Base-by-base conservation (phyloP, 2,888 invertebrate species). In the Altica lythri region DNA sequence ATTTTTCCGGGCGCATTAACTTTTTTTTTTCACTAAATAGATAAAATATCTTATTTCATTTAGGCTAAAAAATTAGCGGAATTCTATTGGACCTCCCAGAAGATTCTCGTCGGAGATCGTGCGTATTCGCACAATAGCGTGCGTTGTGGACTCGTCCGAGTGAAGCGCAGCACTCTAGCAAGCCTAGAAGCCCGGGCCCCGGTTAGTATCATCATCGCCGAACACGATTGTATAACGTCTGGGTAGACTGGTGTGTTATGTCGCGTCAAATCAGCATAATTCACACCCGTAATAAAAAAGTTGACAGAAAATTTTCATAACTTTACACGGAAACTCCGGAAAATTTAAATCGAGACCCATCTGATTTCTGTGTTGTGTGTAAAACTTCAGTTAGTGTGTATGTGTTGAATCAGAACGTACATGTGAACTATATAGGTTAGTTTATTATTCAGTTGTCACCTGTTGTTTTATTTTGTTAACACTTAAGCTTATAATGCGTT, bases 141-240 rank as follows among this genome's bases (percentile, higher is more conserved):
- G 64, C 62, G 64, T 64, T 57, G 61, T 60, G 53, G 63, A 50
- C 53, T 55, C 53, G 60, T 37, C 43, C 51, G 55, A 51, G 61
- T 60, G 59, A 56, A 59, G 59, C 64, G 63, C 59, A 55, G 55
- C 53, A 45, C 16, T 38, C 38, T 38, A 47, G 38, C 62, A 62
- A 63, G 61, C 64, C 67, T 67, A 61, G 65, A 62, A 62, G 67
- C 68, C 68, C 68, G 67, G 68, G 68, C 64, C 64, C 37, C 27
- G 37, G 47, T 47, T 38, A 17, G 18, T 38, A n/a, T 40, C 14
- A 40, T 13, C 9, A n/a, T 22, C 40, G 40, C 40, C 40, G 40
- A 40, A 8, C 25, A 25, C 45, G 60, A 53, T 50, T 49, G 40
- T 47, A 30, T 32, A 45, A 32, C 32, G 45, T 27, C 22, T 43